A percentile compares a stretch with the other conserved stretches of the same genome.
Conservation (phyloP, 2,113 vertebrate genomes). For the Rhinopomastus cyanomelas region DNA sequence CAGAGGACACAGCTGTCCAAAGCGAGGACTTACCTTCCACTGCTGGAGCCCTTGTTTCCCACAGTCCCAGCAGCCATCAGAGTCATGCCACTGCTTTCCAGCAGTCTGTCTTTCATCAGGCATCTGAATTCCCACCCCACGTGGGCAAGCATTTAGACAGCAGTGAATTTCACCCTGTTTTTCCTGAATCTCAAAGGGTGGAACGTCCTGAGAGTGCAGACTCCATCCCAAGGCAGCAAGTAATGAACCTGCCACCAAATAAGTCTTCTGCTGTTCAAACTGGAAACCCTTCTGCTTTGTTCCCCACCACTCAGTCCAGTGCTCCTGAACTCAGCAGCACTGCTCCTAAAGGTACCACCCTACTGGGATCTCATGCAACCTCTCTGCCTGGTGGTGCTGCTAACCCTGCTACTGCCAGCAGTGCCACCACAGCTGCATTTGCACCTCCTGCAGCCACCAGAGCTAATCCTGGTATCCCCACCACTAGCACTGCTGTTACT, state of each 20-base stretch:
- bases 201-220: background rate
- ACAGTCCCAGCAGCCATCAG: background rate
- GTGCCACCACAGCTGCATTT: background rate
- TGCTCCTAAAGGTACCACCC: background rate
- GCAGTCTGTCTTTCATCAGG: background rate
- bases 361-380: background rate
- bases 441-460: background rate
- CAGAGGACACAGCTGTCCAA: background rate
- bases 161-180: background rate
- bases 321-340: background rate
- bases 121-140: background rate
- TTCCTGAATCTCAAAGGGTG: background rate
- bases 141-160: background rate
- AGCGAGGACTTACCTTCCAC: background rate
- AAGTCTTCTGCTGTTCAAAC: rapidly evolving
- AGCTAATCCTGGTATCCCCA: background rate
- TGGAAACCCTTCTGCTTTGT: background rate
- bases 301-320: background rate
- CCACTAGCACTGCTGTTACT: background rate
- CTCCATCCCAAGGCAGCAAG: background rate
- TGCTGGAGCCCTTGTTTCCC: background rate
- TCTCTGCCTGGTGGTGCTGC: background rate
- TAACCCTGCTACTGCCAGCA: background rate
- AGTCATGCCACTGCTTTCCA: background rate
- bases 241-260: background rate